Evolutionary conservation across 37 sponge, comb jelly and placozoan species (phyloP).

Genomic region (Petrosia ficiformis): DNA sequence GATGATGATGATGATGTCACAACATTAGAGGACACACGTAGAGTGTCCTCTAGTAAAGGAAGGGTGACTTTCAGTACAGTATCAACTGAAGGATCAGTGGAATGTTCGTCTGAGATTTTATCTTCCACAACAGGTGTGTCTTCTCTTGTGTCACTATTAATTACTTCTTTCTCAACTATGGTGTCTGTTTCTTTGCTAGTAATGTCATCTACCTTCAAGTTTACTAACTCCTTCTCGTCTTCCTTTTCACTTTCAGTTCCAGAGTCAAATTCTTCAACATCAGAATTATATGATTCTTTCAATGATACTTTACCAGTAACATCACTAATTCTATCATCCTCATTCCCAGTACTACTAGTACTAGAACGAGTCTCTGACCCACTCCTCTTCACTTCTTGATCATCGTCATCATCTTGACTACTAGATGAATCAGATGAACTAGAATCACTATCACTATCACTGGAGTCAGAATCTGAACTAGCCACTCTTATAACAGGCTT

Average conservation of each 20-base stretch:
- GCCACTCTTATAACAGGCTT: background rate
- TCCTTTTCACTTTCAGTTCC: constrained; percentile 42
- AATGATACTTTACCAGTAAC: background rate
- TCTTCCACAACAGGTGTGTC: background rate
- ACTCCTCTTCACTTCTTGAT: background rate
- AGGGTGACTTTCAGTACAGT: too few species aligned
- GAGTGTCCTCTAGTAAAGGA: too few species aligned
- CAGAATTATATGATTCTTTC: constrained; percentile 11
- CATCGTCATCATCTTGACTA: background rate
- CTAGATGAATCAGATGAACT: constrained; percentile 17
- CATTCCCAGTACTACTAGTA: background rate
- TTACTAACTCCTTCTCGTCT: background rate
- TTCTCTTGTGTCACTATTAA: background rate
- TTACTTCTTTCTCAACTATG: background rate
- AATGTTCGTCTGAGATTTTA: background rate
- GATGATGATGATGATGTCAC: background rate
- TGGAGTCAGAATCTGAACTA: constrained; percentile 24
- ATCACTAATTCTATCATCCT: background rate
- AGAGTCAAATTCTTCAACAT: constrained; percentile 62
- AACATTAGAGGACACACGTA: background rate
- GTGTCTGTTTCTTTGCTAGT: background rate
- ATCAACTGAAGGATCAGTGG: too few species aligned
- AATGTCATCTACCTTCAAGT: background rate
- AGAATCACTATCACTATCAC: constrained; percentile 28
- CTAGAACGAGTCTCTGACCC: background rate